A percentile compares a stretch with the other conserved stretches of the same genome.
Conservation (phyloP, 1,140 invertebrate genomes). For the Macrobrachium nipponense region DNA sequence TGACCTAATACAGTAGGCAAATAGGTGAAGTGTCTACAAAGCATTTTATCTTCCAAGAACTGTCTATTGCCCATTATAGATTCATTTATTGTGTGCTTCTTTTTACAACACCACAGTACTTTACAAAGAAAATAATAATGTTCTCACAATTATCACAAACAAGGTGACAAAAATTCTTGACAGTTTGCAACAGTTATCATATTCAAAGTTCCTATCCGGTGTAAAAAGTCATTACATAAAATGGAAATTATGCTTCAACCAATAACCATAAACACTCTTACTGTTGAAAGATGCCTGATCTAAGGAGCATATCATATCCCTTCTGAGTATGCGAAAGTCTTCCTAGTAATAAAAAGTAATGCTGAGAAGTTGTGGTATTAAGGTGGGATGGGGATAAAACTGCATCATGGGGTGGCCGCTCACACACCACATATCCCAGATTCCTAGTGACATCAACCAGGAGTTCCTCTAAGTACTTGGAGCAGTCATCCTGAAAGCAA, state of each 20-base stretch:
- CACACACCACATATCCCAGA: conserved; percentile 79
- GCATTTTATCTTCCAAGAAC: too few species aligned
- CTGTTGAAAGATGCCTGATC: conserved; percentile 81
- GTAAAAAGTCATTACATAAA: neutral
- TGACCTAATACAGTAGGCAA: too few species aligned
- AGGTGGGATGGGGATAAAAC: conserved; percentile 90
- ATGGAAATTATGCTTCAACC: neutral
- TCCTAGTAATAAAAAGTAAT: conserved; percentile 94
- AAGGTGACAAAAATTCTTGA: too few species aligned
- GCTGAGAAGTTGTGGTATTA: conserved; percentile 87
- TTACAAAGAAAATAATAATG: too few species aligned
- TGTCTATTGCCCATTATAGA: too few species aligned
- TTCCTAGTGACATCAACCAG: conserved; percentile 84
- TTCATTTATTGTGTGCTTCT: too few species aligned
- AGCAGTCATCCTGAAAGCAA: conserved; percentile 70
- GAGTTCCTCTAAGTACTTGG: conserved; percentile 79
- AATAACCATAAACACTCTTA: conserved; percentile 68
- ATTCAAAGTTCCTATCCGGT: neutral
- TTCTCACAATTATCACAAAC: too few species aligned
- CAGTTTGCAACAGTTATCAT: neutral
- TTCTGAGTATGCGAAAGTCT: conserved; percentile 81
- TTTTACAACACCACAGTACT: too few species aligned
- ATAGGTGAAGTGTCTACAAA: too few species aligned
- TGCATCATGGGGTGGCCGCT: conserved; percentile 85
- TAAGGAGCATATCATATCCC: conserved; percentile 79